Base-by-base conservation (phyloP, 2,113 vertebrate genomes). In the Chascanopsetta lugubris region DNA sequence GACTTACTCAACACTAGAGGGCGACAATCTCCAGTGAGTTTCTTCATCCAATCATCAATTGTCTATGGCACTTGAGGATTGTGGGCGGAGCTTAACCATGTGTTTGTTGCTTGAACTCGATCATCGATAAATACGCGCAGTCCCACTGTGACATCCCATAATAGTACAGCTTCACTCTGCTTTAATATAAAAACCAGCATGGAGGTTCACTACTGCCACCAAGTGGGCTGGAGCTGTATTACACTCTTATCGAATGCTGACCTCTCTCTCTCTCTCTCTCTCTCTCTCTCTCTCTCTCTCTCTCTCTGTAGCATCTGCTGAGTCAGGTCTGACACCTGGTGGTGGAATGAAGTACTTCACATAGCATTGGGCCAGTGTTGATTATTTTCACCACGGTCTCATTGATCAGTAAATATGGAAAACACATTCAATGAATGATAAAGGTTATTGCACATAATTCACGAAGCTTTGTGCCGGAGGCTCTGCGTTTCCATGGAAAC, bases 401-500 rank as follows among this genome's bases (percentile, higher is more conserved):
- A 66, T 54, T 68, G 36, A 55, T 72, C 21, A 17, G 46, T 51
- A 61, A 42, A 56, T 57, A 56, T n/a, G n/a, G n/a, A n/a, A n/a
- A n/a, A n/a, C n/a, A n/a, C n/a, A n/a, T n/a, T n/a, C n/a, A n/a
- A n/a, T n/a, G n/a, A n/a, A n/a, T n/a, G n/a, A n/a, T n/a, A n/a
- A n/a, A n/a, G n/a, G n/a, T n/a, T n/a, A n/a, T n/a, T n/a, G n/a
- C n/a, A n/a, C n/a, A n/a, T n/a, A n/a, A n/a, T n/a, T n/a, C n/a
- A n/a, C n/a, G n/a, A n/a, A n/a, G n/a, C n/a, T n/a, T n/a, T n/a
- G n/a, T n/a, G n/a, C n/a, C n/a, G n/a, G n/a, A n/a, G n/a, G n/a
- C n/a, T n/a, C n/a, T n/a, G n/a, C n/a, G n/a, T n/a, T n/a, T n/a
- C n/a, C n/a, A n/a, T n/a, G n/a, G n/a, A n/a, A n/a, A n/a, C n/a